These are phyloP conservation scores for Bombus confusus DNA, from an alignment of 1,140 invertebrate species.

Conservation along the genomic window DNA sequence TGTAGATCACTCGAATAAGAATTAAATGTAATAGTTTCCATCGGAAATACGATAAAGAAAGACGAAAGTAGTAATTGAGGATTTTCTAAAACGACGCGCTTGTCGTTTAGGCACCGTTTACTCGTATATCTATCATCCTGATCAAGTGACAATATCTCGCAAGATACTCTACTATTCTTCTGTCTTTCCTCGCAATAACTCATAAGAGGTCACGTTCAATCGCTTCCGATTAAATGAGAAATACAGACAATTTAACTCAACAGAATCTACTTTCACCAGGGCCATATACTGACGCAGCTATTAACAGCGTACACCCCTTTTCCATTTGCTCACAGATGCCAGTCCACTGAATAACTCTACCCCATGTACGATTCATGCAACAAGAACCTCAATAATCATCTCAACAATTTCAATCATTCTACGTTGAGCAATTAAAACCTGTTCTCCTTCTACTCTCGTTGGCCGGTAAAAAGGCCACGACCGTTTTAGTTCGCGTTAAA, in stretches of 20 bases:
- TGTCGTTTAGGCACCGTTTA: too few species aligned
- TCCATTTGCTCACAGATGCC: background rate
- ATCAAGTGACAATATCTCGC: background rate
- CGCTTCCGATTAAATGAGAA: background rate
- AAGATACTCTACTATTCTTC: background rate
- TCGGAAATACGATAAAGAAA: too few species aligned
- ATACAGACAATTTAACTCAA: background rate
- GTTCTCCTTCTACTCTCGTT: background rate
- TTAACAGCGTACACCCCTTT: conserved; percentile 1
- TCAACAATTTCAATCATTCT: conserved; percentile 9
- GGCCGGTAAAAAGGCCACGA: background rate
- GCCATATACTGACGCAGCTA: background rate
- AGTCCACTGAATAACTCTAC: too few species aligned
- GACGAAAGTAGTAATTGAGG: too few species aligned
- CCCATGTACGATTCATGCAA: too few species aligned
- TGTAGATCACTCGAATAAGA: background rate
- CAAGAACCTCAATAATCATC: background rate
- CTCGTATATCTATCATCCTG: too few species aligned
- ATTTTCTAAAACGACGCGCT: too few species aligned
- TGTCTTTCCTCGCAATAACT: background rate
- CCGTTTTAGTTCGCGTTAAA: background rate
- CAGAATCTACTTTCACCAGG: too few species aligned
- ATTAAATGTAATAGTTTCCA: too few species aligned
- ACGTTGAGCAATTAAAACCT: background rate
- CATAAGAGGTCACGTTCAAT: background rate